A percentile compares a stretch with the other conserved stretches of the same genome.
These are phyloP conservation scores for Corbicula japonica DNA, from an alignment of 2,888 invertebrate species.

Conservation along the genomic window DNA sequence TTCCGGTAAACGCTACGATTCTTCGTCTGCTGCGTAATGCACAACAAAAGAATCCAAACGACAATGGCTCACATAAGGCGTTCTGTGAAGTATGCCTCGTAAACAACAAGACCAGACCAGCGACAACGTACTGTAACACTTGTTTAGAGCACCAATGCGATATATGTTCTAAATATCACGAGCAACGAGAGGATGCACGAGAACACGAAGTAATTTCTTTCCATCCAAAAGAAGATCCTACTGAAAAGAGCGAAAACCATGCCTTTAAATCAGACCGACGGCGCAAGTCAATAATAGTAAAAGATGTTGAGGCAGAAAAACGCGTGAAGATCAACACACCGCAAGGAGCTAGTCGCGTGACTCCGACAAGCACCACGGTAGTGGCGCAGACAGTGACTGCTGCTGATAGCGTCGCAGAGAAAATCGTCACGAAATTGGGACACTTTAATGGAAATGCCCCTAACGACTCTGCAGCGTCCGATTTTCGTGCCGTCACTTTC, in stretches of 20 bases:
- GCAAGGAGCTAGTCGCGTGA: constrained; percentile 28
- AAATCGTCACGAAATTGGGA: constrained; percentile 50
- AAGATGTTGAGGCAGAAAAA: constrained; percentile 14
- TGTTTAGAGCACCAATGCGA: constrained; percentile 61
- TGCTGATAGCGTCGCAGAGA: constrained; percentile 34
- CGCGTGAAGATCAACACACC: constrained; percentile 22
- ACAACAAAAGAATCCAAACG: constrained; percentile 36
- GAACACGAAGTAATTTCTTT: constrained; percentile 54
- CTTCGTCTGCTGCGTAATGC: constrained; percentile 56
- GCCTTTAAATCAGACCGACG: neutral
- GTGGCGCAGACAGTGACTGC: constrained; percentile 58
- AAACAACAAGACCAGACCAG: constrained; percentile 53
- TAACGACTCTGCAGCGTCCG: constrained; percentile 50
- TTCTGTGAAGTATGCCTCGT: constrained; percentile 62
- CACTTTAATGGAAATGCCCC: constrained; percentile 54
- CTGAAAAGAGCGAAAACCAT: constrained; percentile 20
- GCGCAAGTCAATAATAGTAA: neutral
- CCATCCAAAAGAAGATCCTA: constrained; percentile 27
- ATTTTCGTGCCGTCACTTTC: constrained; percentile 54
- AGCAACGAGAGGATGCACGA: constrained; percentile 46
- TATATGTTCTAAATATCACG: constrained; percentile 53
- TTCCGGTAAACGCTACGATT: constrained; percentile 52
- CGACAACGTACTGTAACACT: constrained; percentile 45
- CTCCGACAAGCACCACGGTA: constrained; percentile 12
- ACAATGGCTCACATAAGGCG: constrained; percentile 49